These are phyloP conservation scores for Nyctalus aviator DNA, from an alignment of 2,797 vertebrate genomes.

Conservation along the genomic window DNA sequence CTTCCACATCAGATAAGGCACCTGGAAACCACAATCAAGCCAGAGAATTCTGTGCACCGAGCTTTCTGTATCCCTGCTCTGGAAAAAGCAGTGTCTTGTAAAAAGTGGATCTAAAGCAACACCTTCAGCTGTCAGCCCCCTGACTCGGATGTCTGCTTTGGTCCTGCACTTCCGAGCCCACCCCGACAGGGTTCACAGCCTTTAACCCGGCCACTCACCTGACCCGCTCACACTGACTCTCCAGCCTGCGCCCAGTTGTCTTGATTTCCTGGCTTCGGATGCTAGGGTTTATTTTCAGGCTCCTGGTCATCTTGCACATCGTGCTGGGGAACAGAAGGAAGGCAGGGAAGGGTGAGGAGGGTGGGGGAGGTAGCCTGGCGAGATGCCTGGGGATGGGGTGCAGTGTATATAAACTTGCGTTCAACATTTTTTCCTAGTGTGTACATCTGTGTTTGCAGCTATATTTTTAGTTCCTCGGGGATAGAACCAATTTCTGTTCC, in stretches of 20 bases:
- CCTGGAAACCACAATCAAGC: not conserved
- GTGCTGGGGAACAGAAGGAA: not conserved
- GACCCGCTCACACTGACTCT: not conserved
- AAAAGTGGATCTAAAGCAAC: not conserved
- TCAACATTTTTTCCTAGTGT: not conserved
- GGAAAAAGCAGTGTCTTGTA: not conserved
- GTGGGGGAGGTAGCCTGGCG: not conserved
- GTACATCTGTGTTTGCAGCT: not conserved
- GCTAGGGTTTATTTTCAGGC: not conserved
- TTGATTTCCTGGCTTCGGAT: not conserved
- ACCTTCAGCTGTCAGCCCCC: not conserved
- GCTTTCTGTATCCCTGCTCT: not conserved
- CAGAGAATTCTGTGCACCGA: not conserved
- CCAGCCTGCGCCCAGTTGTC: not conserved
- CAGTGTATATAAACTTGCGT: not conserved
- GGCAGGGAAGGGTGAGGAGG: not conserved
- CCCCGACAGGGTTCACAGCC: not conserved
- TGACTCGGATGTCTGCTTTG: not conserved
- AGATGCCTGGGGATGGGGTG: not conserved
- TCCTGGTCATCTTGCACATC: not conserved
- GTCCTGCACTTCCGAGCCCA: not conserved
- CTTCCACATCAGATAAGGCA: not conserved
- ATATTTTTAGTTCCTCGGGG: not conserved
- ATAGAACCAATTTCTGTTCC: not conserved
- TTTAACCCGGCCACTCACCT: not conserved